Evolutionary conservation across 2,113 vertebrate species (phyloP).

Genomic region (Chloropsis hardwickii): DNA sequence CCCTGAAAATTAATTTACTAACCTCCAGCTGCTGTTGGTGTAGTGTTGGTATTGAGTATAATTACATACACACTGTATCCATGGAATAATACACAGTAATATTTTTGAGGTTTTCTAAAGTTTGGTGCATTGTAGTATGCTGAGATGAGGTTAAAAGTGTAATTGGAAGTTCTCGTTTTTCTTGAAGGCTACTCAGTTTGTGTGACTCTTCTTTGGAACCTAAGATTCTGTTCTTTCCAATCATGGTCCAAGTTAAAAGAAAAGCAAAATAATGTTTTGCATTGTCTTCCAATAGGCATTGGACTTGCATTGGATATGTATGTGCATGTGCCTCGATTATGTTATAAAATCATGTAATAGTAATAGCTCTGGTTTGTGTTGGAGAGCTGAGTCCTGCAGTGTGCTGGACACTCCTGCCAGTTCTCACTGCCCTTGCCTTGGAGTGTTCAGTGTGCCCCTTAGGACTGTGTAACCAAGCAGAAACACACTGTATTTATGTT

Average conservation of each 20-base stretch:
- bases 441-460: neutral
- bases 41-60: neutral
- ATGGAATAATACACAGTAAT: neutral
- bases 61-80: neutral
- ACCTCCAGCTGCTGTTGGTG: neutral
- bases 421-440: neutral
- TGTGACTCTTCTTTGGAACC: neutral
- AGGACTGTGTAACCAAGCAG: neutral
- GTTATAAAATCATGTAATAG: neutral
- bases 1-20: neutral
- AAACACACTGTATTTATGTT: neutral
- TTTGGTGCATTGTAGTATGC: neutral
- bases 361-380: neutral
- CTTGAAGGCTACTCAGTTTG: neutral
- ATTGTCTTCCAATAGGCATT: neutral
- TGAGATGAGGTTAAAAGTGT: neutral
- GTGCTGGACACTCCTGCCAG: neutral
- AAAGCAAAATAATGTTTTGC: neutral
- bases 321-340: accelerated
- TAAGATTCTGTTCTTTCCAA: neutral
- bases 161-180: neutral
- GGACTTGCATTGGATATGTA: neutral
- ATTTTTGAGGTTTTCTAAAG: neutral
- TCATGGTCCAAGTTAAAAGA: neutral
- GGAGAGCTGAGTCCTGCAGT: neutral